phyloP scores from a whole-genome alignment of 2,113 vertebrate species.

The Grammomys dolichurus region DNA sequence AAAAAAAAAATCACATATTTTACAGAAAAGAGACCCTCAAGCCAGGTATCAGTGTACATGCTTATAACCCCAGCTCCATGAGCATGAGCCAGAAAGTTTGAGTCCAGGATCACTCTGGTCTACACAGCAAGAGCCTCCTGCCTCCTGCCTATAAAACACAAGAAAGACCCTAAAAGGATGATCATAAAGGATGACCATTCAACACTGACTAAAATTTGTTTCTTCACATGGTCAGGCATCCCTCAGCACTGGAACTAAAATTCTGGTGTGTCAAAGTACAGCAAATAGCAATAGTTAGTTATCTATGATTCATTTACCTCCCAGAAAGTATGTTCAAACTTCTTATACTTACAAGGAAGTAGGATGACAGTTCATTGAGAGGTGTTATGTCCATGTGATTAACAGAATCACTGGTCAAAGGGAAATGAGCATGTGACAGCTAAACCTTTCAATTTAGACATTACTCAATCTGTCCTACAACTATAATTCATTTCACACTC shows the following conservation, averaged over 20 bases:
- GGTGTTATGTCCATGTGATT: not conserved
- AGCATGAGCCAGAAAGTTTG: not conserved
- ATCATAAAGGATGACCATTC: no score
- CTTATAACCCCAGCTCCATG: not conserved
- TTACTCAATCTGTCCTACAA: not conserved
- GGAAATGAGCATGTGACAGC: not conserved
- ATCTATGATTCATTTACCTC: not conserved
- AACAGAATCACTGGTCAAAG: not conserved
- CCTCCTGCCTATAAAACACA: not conserved
- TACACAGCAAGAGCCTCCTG: not conserved
- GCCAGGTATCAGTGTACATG: not conserved
- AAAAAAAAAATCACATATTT: not conserved
- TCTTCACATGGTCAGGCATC: not conserved
- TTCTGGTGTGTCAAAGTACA: not conserved
- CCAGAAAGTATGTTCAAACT: not conserved
- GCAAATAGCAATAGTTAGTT: not conserved
- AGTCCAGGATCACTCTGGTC: not conserved
- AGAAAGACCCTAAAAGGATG: not conserved
- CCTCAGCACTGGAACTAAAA: not conserved
- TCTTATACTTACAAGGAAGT: not conserved
- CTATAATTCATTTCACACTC: not conserved
- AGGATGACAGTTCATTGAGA: not conserved
- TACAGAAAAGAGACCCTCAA: not conserved
- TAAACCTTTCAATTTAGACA: not conserved
- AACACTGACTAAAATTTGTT: rapidly evolving